Evolutionary conservation across 2,888 invertebrate genomes (phyloP).

Genomic region (Ornithoptera alexandrae): DNA sequence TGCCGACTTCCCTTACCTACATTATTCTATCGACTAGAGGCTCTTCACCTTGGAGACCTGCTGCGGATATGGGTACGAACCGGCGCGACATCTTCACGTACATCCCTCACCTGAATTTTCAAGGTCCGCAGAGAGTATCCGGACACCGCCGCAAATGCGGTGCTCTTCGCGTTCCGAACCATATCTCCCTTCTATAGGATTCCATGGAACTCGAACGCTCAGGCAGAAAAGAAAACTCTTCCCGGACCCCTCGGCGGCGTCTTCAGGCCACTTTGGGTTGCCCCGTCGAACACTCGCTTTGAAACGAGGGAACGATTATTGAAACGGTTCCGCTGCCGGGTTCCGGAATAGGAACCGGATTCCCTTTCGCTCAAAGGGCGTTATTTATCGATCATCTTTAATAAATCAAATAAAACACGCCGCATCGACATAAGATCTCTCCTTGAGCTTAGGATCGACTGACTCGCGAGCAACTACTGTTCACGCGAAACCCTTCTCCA

Average conservation of each 20-base stretch:
- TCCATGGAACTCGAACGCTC: constrained; percentile 72
- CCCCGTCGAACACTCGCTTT: constrained; percentile 41
- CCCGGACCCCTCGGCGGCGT: constrained; percentile 77
- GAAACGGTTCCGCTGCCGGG: constrained; percentile 74
- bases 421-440: too few species aligned
- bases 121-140: constrained; percentile 33
- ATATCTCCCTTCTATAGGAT: constrained; percentile 74
- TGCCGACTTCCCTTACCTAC: too few species aligned
- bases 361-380: too few species aligned
- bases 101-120: constrained; percentile 39
- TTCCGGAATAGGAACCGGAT: too few species aligned
- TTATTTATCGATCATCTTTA: background rate
- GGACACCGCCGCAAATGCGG: constrained; percentile 49
- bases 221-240: constrained; percentile 66
- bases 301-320: constrained; percentile 61
- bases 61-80: constrained; percentile 86
- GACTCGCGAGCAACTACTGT: too few species aligned
- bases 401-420: background rate
- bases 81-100: constrained; percentile 56
- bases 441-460: too few species aligned
- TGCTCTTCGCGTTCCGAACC: constrained; percentile 68
- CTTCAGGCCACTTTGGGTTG: constrained; percentile 63
- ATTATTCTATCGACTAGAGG: too few species aligned
- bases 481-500: background rate
- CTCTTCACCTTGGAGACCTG: constrained; percentile 78